Conservation (phyloP, 1,140 invertebrate genomes). For the Drosophila athabasca region DNA sequence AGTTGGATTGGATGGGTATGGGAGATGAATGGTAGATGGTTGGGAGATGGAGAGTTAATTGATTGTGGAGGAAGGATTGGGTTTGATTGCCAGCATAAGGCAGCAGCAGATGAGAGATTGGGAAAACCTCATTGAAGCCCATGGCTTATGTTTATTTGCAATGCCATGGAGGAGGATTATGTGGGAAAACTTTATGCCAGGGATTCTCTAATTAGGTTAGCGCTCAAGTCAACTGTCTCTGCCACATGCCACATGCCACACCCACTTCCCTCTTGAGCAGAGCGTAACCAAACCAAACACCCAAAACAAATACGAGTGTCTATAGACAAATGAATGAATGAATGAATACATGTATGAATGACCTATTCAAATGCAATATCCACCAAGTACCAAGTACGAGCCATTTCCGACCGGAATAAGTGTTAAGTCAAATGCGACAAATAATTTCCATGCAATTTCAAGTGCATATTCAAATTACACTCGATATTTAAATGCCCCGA, state of each 20-base stretch:
- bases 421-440: slow-evolving; percentile 61
- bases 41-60: slow-evolving; percentile 40
- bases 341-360: slow-evolving; percentile 23
- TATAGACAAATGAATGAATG: slow-evolving; percentile 3
- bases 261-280: not conserved
- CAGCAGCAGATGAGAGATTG: slow-evolving; percentile 31
- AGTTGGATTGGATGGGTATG: no score
- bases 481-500: slow-evolving; percentile 63
- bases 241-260: slow-evolving; percentile 31
- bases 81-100: slow-evolving; percentile 43
- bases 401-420: slow-evolving; percentile 78
- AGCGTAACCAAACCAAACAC: slow-evolving; percentile 7
- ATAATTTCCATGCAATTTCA: slow-evolving; percentile 79
- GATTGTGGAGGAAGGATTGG: slow-evolving; percentile 53
- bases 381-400: slow-evolving; percentile 51
- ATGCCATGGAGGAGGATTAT: slow-evolving; percentile 18
- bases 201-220: slow-evolving; percentile 12
- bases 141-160: slow-evolving; percentile 13
- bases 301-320: slow-evolving; percentile 52
- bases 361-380: slow-evolving; percentile 40
- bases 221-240: slow-evolving; percentile 7
- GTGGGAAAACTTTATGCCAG: not conserved
- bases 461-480: slow-evolving; percentile 80
- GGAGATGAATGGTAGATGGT: slow-evolving; percentile 6
- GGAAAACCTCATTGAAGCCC: not conserved